Conservation (phyloP, 2,113 vertebrate species). For the Eurystomus gularis region DNA sequence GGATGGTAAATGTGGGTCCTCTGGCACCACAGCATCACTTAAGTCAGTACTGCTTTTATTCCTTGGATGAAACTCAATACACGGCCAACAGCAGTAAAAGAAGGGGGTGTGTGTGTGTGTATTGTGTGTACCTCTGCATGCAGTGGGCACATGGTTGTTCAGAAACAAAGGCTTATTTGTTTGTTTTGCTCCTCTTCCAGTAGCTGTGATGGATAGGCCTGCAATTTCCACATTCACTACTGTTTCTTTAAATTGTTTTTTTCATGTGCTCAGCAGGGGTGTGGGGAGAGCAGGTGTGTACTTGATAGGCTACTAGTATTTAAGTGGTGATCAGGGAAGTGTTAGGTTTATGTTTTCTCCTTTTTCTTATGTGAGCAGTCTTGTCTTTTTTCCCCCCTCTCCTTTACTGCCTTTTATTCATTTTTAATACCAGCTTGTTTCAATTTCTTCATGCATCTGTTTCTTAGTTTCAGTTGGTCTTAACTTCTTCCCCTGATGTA, state of each 20-base stretch:
- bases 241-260: constrained; percentile 26
- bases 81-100: background rate
- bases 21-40: background rate
- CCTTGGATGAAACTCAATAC: background rate
- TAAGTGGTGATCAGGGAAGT: constrained; percentile 41
- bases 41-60: background rate
- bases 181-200: constrained; percentile 11
- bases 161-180: background rate
- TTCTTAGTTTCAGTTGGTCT: constrained; percentile 40
- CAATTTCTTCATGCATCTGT: constrained; percentile 15
- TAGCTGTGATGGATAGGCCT: constrained; percentile 11
- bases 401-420: background rate
- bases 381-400: background rate
- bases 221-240: constrained; percentile 3
- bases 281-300: constrained; percentile 38
- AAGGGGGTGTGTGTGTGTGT: too few species aligned
- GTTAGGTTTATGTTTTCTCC: constrained; percentile 10
- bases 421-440: constrained; percentile 41
- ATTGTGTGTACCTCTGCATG: too few species aligned
- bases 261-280: constrained; percentile 31
- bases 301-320: constrained; percentile 29
- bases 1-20: background rate
- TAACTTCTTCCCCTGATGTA: background rate
- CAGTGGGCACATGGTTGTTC: background rate
- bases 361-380: background rate